These are phyloP conservation scores for Eupithecia subfuscata DNA, from an alignment of 2,888 invertebrate genomes.

Conservation along the genomic window DNA sequence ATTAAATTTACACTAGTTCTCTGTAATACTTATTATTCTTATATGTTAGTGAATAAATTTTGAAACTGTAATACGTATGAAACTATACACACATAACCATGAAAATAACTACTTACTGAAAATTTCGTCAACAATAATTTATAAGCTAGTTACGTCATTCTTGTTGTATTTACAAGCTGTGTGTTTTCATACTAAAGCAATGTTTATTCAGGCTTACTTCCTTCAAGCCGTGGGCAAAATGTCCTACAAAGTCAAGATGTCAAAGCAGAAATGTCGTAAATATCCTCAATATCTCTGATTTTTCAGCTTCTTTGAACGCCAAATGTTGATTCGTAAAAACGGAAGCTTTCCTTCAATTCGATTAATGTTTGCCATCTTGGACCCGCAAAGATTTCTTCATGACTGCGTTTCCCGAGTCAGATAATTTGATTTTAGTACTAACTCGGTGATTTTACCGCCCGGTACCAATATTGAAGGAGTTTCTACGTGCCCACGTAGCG, in stretches of 20 bases:
- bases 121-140: not conserved
- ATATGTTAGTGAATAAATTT: no score
- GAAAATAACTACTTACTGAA: no score
- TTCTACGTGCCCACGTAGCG: conserved; percentile 11
- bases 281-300: conserved; percentile 8
- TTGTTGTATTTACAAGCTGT: not conserved
- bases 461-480: conserved; percentile 38
- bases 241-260: not conserved
- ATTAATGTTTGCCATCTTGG: conserved; percentile 46
- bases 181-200: not conserved
- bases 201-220: conserved; percentile 7
- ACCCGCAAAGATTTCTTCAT: conserved; percentile 46
- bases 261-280: conserved; percentile 5
- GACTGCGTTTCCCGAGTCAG: conserved; percentile 42
- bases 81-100: no score
- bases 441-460: conserved; percentile 42
- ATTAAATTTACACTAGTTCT: no score
- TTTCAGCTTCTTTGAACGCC: conserved; percentile 39
- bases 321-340: conserved; percentile 45
- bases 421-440: conserved; percentile 47
- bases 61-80: no score
- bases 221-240: not conserved
- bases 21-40: no score
- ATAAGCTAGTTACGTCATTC: not conserved
- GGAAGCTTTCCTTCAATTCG: conserved; percentile 43